Base-by-base conservation (phyloP, 1,140 invertebrate genomes). In the Drosophila santomea region DNA sequence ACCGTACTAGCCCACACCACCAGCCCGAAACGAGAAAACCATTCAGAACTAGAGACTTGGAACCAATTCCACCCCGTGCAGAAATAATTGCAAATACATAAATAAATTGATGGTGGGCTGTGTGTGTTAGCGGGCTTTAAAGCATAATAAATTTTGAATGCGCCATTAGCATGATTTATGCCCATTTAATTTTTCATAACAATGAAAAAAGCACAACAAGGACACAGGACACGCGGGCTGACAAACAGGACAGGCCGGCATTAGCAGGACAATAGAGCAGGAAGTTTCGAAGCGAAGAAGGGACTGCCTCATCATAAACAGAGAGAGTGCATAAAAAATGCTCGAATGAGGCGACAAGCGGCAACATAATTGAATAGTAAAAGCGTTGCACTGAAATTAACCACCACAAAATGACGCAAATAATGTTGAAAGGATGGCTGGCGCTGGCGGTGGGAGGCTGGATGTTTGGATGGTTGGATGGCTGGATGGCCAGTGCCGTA, bases 141-240 rank as follows among this genome's bases (percentile, higher is more conserved):
- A 88, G 84, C 83, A 54, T 89, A 88, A 88, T 88, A 90, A 90
- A 86, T 90, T 90, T 90, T 90, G 71, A 90, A 90, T 90, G 85
- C 86, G 78, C 85, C 85, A 90, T 90, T 90, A 90, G 85, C 85
- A 90, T 90, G 85, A 90, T 90, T 90, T 90, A 90, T 90, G 85
- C 78, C 85, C 83, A 90, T 90, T 90, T 90, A 90, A 90, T 90
- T 90, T 90, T 90, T 89, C 80, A 89, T 89, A 89, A 89, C 84
- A 89, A 89, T 84, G 80, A 68, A 80, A 74, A 62, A 57, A 62
- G 51, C 56, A 71, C 58, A 83, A 76, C 81, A 45, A 45, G 43
- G 43, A 45, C 41, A 17, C 43, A 39, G 63, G 47, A 78, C 57
- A 57, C 52, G 61, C 63, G 38, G 71, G 74, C 74, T 77, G 83